Percentiles rank a stretch among this genome's conserved stretches.
These are phyloP conservation scores for Pseudochromis fuscus DNA, from an alignment of 2,797 vertebrate genomes.

Conservation along the genomic window DNA sequence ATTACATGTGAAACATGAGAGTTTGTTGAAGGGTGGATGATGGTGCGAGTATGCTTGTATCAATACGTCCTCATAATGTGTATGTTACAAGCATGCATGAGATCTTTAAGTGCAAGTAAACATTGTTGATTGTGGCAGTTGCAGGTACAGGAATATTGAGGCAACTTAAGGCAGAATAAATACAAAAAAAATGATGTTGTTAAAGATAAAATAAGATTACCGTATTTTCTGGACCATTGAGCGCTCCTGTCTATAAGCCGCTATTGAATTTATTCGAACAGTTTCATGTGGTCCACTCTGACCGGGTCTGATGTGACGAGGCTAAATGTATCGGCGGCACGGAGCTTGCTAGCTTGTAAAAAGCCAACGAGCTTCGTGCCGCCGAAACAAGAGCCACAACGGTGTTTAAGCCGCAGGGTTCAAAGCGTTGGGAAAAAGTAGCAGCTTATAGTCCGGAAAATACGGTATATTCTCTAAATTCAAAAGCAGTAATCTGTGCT, in stretches of 20 bases:
- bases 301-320: too few species aligned
- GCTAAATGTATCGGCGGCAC: too few species aligned
- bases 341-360: too few species aligned
- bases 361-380: too few species aligned
- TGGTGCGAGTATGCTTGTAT: constrained; percentile 41
- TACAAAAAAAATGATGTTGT: background rate
- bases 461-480: background rate
- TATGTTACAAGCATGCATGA: constrained; percentile 1
- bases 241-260: too few species aligned
- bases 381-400: too few species aligned
- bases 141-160: background rate
- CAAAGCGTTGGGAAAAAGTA: too few species aligned
- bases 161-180: background rate
- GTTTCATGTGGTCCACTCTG: too few species aligned
- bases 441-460: background rate
- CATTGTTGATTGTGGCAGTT: background rate
- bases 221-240: too few species aligned
- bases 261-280: too few species aligned
- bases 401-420: too few species aligned
- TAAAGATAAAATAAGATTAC: too few species aligned
- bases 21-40: constrained; percentile 65
- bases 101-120: constrained; percentile 1
- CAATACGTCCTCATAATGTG: constrained; percentile 57
- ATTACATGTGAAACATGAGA: constrained; percentile 69
- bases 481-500: background rate